A percentile compares a stretch with the other conserved stretches of the same genome.
Evolutionary conservation across 2,888 invertebrate genomes (phyloP).

Genomic region (Ctenicera cuprea): DNA sequence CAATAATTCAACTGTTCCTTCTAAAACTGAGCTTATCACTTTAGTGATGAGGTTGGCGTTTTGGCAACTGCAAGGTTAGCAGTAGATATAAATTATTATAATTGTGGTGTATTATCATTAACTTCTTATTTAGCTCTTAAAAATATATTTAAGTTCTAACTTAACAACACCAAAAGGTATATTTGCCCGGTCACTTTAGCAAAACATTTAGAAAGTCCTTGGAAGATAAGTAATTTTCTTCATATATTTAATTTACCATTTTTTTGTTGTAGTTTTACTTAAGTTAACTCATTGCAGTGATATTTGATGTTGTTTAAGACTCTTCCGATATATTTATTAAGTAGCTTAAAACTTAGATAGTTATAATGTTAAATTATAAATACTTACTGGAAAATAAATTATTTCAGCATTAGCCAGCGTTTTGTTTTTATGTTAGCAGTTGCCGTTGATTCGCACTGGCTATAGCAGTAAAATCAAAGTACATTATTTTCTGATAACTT

Average conservation of each 20-base stretch:
- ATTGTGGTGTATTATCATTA: conserved; percentile 36
- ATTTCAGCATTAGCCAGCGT: conserved; percentile 66
- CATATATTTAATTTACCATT: background rate
- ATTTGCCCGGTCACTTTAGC: background rate
- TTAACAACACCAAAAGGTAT: conserved; percentile 33
- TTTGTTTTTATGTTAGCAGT: background rate
- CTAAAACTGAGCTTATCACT: background rate
- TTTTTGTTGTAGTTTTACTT: conserved; percentile 25
- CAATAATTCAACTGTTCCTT: background rate
- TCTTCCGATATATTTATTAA: conserved; percentile 67
- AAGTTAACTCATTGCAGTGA: conserved; percentile 63
- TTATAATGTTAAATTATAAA: conserved; percentile 67
- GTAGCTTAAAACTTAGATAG: conserved; percentile 68
- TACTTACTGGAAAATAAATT: conserved; percentile 68
- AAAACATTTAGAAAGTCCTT: background rate
- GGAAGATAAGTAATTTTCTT: background rate
- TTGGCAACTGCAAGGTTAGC: conserved; percentile 1
- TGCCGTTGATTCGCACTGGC: too few species aligned
- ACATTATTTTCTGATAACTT: too few species aligned
- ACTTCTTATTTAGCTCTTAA: conserved; percentile 6
- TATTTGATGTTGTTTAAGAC: conserved; percentile 67
- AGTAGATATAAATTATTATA: conserved; percentile 22
- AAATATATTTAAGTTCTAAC: background rate
- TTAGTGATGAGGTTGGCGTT: conserved; percentile 1
- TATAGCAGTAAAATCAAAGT: too few species aligned